Base-by-base conservation (phyloP, 2,888 invertebrate species). In the Bombylius discolor region DNA sequence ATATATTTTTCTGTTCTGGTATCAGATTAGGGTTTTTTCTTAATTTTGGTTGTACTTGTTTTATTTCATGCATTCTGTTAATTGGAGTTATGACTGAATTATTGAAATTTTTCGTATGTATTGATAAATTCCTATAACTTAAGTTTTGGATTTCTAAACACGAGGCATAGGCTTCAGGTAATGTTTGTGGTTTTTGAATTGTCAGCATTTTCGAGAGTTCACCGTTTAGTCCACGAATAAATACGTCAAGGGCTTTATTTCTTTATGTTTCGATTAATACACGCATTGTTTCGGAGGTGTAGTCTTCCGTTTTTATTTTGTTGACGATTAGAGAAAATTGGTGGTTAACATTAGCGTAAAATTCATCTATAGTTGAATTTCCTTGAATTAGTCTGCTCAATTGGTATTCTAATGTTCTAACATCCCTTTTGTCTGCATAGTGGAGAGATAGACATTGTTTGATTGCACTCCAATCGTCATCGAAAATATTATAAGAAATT, bases 271-370 rank as follows among this genome's bases (percentile, higher is more conserved):
- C 52, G 4, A 55, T 52, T 7, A 57, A 31, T 6, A 45, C 46
- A 46, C 45, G 48, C 23, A 54, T 51, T 32, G 54, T 54, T 44
- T 57, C 54, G 13, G 32, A 11, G n/a, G 49, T 36, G 48, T 57
- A 47, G 9, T 42, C 31, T 23, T 52, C 49, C 4, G 46, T 45
- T 49, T 55, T 55, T 23, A 23, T 2, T 23, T 51, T 62, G 34
- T 61, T 61, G 6, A 62, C 59, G 23, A 62, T 58, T 13, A 62
- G 53, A 4, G 56, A 53, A 49, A 23, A 23, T 23, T 23, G 23
- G 23, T 23, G 23, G 23, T 60, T 63, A 5, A 61, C 56, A 32
- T 31, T 56, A 1, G 61, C 59, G 46, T 54, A 54, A 31, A 53
- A 53, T 34, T 53, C 53, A 39, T 53, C 48, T 5, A 55, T 9